These are phyloP conservation scores for Phymanthus crucifer DNA, from an alignment of 92 coral and sea anemone species.

Conservation along the genomic window DNA sequence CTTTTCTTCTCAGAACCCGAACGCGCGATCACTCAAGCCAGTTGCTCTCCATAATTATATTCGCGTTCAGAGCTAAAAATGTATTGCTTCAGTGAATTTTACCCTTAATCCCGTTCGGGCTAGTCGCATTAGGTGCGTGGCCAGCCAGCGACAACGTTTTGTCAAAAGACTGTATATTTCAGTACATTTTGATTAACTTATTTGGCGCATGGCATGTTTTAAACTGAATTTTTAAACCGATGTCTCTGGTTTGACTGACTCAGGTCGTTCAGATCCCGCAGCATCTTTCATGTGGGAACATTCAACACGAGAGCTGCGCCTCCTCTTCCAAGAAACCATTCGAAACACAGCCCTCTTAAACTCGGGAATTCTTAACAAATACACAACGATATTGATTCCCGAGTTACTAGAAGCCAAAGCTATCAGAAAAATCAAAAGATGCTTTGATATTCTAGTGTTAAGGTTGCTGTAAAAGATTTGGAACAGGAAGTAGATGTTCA, in stretches of 20 bases:
- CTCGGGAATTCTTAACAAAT: slow-evolving; percentile 19
- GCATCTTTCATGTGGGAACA: not conserved
- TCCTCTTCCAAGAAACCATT: not conserved
- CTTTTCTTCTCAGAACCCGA: no score
- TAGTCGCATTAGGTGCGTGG: no score
- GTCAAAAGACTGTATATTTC: no score
- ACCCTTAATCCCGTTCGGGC: no score
- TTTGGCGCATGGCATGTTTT: no score
- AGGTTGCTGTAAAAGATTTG: not conserved
- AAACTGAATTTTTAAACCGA: not conserved
- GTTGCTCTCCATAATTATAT: no score
- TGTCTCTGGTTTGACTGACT: not conserved
- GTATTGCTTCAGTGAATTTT: no score
- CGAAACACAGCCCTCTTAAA: slow-evolving; percentile 6
- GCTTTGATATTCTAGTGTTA: not conserved
- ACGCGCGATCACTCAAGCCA: no score
- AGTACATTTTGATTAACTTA: no score
- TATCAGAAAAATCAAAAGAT: slow-evolving; percentile 25
- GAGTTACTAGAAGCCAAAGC: slow-evolving; percentile 33
- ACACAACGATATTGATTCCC: slow-evolving; percentile 24
- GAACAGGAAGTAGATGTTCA: slow-evolving; percentile 26
- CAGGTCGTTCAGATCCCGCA: not conserved
- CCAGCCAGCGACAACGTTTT: no score
- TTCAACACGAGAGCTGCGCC: not conserved
- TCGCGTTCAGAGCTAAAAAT: no score